Evolutionary conservation across 2,113 vertebrate genomes (phyloP), one percentile per base, ranked within the genome.

Genomic region (Clarias batrachus): DNA sequence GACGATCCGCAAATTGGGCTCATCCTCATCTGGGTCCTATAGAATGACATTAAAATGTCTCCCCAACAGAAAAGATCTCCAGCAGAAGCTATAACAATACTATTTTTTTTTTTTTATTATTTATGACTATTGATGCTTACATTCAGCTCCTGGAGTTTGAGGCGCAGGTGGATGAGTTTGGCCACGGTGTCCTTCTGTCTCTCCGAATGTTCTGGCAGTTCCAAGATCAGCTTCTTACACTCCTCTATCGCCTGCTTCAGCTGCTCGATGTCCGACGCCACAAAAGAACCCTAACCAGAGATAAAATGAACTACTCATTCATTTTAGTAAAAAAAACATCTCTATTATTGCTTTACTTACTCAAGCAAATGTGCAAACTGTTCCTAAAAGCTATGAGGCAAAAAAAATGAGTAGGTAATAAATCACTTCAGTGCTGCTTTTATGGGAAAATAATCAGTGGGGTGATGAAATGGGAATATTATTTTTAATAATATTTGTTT

Each of bases 101-200:
- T n/a, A n/a, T n/a, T 70, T 33, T 33, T 70, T 70, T 33, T 33
- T 70, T 6, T 33, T 33, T 76, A n/a, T 14, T 5, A 25, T 5
- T 52, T 52, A 10, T 25, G 5, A 54, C 48, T 48, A 7, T 8
- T 48, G 48, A 48, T 48, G 48, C 6, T 81, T 81, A 98, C 98
- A 96, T 99, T 97, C 41, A 99, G 95, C 89, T 99, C 97, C 92
- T 99, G 98, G 8, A 99, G 95, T 92, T 99, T 99, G 91, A 99
- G 96, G 17, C 98, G 96, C 27, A 99, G 97, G 89, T 98, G 98
- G 79, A 99, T 98, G n/a, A 99, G 97, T 91, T 97, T 95, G 41
- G 97, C 96, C n/a, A 99, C 97, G 0, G 97, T 97, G 0, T 99
- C 97, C 90, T 98, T 98, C 93, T 99, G 97, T 91, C 92, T 93